Base-by-base conservation (phyloP, 2,113 vertebrate genomes). In the Romanogobio albipinnatus region DNA sequence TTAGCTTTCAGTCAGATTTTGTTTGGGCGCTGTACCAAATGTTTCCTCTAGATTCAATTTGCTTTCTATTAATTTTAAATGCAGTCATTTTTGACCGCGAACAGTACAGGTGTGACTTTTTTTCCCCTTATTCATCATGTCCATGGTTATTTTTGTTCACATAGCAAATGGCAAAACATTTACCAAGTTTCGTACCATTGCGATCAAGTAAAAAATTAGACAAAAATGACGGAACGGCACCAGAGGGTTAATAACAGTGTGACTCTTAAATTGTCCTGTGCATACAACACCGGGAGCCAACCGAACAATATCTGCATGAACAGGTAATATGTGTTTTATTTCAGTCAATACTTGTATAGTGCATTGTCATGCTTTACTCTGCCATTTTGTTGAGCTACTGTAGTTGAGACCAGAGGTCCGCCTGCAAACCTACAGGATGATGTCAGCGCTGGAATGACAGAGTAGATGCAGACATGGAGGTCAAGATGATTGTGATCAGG, bases 391-490 rank as follows among this genome's bases (percentile, higher is more conserved):
- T 3, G 13, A 49, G 58, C 19, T 43, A 9, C 56, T 61, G 36
- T 45, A 61, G 17, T 13, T 17, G 51, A 51, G n/a, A 76, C 33
- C 51, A 58, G 75, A 36, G 75, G 22, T 61, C 76, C 8, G 39
- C 59, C 24, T 62, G n/a, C 14, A 62, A 62, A 29, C 58, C 77
- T n/a, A 26, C 22, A 43, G n/a, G 36, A 64, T 68, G 74, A 84
- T 43, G 58, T 59, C 24, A 87, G 43, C 49, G 14, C 49, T 74
- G 24, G 84, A 85, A 83, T 86, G 85, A 87, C 77, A 81, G 82
- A 83, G 82, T 81, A 74, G 68, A 88, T 89, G 83, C 84, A 89
- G 82, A 86, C 77, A 71, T 81, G 66, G 64, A 58, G 62, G 59
- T 88, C 78, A 86, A 86, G 82, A 77, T 66, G 70, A 58, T 66